A percentile compares a stretch with the other conserved stretches of the same genome.
These are phyloP conservation scores for Buphagus erythrorhynchus DNA, from an alignment of 2,797 vertebrate species.

Conservation along the genomic window DNA sequence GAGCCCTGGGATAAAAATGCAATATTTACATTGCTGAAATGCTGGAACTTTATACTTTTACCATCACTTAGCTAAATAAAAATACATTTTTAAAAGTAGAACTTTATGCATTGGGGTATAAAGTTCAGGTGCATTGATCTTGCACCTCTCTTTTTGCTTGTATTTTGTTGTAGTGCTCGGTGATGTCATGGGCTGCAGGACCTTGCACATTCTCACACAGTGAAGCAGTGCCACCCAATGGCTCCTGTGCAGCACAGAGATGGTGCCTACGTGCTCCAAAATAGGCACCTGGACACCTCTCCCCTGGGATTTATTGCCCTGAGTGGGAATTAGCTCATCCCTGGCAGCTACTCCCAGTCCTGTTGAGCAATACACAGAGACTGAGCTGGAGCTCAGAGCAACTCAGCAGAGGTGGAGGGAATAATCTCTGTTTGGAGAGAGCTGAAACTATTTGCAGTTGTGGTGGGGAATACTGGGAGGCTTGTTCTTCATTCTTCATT, in stretches of 20 bases:
- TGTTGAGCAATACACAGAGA: neutral
- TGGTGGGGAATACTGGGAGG: neutral
- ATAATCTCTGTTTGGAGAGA: neutral
- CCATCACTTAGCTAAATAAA: neutral
- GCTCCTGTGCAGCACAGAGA: neutral
- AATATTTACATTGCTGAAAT: neutral
- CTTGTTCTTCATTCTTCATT: neutral
- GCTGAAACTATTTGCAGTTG: neutral
- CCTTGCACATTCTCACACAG: neutral
- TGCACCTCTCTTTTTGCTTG: neutral
- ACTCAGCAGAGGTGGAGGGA: neutral
- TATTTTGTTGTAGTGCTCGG: neutral
- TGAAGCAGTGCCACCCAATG: conserved; percentile 66
- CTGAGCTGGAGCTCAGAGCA: neutral
- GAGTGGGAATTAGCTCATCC: neutral
- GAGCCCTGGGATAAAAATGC: neutral
- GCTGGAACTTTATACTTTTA: neutral
- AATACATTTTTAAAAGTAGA: neutral
- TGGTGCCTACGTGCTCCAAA: neutral
- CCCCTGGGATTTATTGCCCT: neutral
- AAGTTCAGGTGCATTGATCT: neutral
- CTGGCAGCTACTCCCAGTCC: neutral
- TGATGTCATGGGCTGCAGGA: conserved; percentile 4
- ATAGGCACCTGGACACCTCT: neutral
- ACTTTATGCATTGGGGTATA: neutral